Evolutionary conservation across 2,113 vertebrate species (phyloP).

Genomic region (human (Homo sapiens)): DNA sequence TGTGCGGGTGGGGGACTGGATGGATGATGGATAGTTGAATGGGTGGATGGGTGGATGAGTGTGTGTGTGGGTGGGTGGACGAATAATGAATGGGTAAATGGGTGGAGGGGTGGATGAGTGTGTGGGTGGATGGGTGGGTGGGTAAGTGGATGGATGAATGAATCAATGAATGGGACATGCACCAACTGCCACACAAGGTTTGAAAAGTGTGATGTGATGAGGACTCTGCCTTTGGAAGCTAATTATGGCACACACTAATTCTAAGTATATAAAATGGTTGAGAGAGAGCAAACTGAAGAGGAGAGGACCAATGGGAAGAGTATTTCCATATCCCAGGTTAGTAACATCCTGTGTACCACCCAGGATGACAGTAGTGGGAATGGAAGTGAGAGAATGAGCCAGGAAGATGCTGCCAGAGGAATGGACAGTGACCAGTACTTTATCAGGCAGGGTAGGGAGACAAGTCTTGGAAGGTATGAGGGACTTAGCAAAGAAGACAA

Average conservation of each 20-base stretch:
- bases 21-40: background rate
- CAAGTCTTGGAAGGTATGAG: rapidly evolving
- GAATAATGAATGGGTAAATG: too few species aligned
- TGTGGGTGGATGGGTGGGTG: background rate
- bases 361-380: rapidly evolving
- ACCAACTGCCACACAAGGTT: background rate
- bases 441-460: too few species aligned
- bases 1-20: too few species aligned
- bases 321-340: background rate
- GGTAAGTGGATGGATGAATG: rapidly evolving
- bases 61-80: too few species aligned
- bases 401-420: background rate
- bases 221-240: background rate
- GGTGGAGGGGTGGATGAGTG: background rate
- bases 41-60: too few species aligned
- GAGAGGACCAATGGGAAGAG: background rate
- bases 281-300: background rate
- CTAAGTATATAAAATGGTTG: rapidly evolving
- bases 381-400: background rate
- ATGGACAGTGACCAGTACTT: too few species aligned
- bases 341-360: rapidly evolving
- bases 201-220: background rate
- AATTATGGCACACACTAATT: background rate
- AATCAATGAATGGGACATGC: background rate
- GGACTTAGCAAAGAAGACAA: background rate